These are phyloP conservation scores for Drosophila insularis DNA, from an alignment of 1,140 invertebrate genomes.

Conservation along the genomic window DNA sequence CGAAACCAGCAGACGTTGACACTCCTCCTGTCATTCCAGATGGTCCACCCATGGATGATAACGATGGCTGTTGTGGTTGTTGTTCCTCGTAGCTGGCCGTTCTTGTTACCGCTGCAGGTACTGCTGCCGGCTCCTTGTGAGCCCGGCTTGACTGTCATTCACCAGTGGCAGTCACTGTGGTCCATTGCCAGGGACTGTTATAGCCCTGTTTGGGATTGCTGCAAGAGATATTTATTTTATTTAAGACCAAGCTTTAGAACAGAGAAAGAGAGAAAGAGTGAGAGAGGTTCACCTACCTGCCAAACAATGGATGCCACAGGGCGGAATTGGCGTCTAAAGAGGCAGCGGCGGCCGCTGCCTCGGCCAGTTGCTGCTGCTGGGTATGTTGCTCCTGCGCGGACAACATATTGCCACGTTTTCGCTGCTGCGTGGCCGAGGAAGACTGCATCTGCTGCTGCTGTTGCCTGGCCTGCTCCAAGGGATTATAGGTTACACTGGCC, in stretches of 20 bases:
- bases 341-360: slow-evolving; percentile 48
- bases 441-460: slow-evolving; percentile 39
- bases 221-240: not conserved
- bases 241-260: not conserved
- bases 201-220: slow-evolving; percentile 83
- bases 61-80: slow-evolving; percentile 31
- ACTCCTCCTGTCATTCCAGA: too few species aligned
- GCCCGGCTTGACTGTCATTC: slow-evolving; percentile 84
- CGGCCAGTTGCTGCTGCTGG: slow-evolving; percentile 37
- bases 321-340: slow-evolving; percentile 84
- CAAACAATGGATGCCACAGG: slow-evolving; percentile 88
- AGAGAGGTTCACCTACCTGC: slow-evolving; percentile 84
- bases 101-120: slow-evolving; percentile 46
- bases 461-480: slow-evolving; percentile 62
- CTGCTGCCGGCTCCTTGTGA: slow-evolving; percentile 76
- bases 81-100: slow-evolving; percentile 62
- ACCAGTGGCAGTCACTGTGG: slow-evolving; percentile 84
- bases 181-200: slow-evolving; percentile 84
- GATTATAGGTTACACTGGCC: slow-evolving; percentile 63
- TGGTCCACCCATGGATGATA: too few species aligned
- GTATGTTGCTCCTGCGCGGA: slow-evolving; percentile 42
- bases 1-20: too few species aligned
- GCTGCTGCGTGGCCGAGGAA: slow-evolving; percentile 36
- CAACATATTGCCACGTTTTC: slow-evolving; percentile 58
- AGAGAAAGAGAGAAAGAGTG: not conserved